Evolutionary conservation across 1,140 invertebrate genomes (phyloP).

Genomic region (Drosophila sturtevanti): DNA sequence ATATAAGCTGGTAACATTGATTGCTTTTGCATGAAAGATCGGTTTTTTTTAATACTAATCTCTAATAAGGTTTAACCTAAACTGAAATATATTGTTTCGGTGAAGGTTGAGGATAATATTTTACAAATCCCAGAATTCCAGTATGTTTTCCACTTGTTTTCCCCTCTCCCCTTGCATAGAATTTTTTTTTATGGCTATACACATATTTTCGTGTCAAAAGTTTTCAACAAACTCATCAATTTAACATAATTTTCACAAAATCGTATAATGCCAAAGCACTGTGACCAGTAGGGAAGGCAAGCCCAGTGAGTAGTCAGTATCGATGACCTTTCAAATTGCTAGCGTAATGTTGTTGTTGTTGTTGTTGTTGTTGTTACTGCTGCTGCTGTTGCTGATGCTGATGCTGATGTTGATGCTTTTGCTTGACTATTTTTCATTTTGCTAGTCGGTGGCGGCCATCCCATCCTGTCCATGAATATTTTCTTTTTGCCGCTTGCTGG

Average conservation of each 20-base stretch:
- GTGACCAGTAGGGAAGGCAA: not conserved
- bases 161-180: no score
- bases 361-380: slow-evolving; percentile 2
- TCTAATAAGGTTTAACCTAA: no score
- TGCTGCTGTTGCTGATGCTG: slow-evolving; percentile 2
- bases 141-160: no score
- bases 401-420: slow-evolving; percentile 20
- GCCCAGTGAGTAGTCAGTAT: slow-evolving; percentile 38
- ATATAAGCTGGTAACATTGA: no score
- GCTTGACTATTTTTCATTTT: slow-evolving; percentile 79
- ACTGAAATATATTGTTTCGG: no score
- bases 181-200: no score
- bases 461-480: slow-evolving; percentile 43
- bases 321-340: slow-evolving; percentile 71
- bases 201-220: not conserved
- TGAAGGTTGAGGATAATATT: no score
- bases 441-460: slow-evolving; percentile 40
- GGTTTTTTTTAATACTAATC: no score
- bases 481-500: slow-evolving; percentile 62
- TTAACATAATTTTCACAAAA: not conserved
- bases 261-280: slow-evolving; percentile 4
- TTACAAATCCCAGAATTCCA: no score
- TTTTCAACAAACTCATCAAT: not conserved
- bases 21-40: no score
- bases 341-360: slow-evolving; percentile 24